Conservation (phyloP, 2,797 vertebrate species). For the Thripadectes ignobilis region DNA sequence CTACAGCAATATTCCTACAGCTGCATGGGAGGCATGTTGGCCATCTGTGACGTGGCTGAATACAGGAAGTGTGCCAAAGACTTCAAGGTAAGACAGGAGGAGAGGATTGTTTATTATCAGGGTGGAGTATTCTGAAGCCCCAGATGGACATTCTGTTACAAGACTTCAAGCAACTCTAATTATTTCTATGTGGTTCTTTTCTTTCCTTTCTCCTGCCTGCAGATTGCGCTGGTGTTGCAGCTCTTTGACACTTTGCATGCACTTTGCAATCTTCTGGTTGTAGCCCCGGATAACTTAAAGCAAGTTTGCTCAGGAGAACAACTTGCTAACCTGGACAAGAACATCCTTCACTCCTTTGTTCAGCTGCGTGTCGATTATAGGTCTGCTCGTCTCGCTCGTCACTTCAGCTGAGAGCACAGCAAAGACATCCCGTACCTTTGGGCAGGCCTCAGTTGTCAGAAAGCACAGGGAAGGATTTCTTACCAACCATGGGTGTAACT, state of each 20-base stretch:
- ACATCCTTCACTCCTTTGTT: conserved; percentile 97
- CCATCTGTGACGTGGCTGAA: conserved; percentile 98
- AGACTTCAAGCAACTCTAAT: neutral
- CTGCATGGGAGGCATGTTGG: conserved; percentile 98
- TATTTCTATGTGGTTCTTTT: neutral
- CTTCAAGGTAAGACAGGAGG: conserved; percentile 85
- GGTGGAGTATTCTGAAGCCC: neutral
- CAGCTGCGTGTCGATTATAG: conserved; percentile 97
- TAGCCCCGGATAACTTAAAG: conserved; percentile 98
- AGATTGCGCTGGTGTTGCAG: conserved; percentile 96
- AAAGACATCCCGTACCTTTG: neutral
- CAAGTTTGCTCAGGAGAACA: conserved; percentile 99
- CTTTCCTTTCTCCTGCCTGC: conserved; percentile 40
- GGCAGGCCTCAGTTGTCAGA: conserved; percentile 43
- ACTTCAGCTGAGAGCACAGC: conserved; percentile 90
- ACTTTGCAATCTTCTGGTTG: conserved; percentile 98
- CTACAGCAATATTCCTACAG: conserved; percentile 98
- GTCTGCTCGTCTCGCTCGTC: conserved; percentile 91
- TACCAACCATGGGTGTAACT: conserved; percentile 31
- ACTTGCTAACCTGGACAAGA: conserved; percentile 97
- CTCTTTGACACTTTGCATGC: conserved; percentile 98
- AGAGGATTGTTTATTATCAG: neutral
- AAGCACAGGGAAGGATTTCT: conserved; percentile 69
- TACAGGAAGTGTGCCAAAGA: conserved; percentile 98
- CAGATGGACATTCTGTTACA: neutral